Conservation (phyloP, 2,113 vertebrate genomes). For the Anoura caudifer region DNA sequence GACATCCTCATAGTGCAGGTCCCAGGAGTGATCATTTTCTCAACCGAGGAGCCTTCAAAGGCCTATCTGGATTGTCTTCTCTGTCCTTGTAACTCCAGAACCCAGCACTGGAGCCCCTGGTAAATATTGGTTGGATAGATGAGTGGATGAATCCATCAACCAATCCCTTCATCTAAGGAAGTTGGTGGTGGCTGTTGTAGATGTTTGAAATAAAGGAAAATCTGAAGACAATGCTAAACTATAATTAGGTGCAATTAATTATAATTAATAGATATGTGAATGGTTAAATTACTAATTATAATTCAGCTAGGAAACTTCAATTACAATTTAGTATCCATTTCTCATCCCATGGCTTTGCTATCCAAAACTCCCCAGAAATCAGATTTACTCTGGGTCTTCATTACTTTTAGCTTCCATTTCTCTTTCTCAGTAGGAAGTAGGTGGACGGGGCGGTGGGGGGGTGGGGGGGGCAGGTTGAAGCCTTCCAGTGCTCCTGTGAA, state of each 20-base stretch:
- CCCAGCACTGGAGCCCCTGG: neutral
- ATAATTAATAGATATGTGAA: neutral
- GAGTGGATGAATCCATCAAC: neutral
- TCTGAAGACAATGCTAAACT: neutral
- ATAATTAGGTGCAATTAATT: neutral
- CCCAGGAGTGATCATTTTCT: neutral
- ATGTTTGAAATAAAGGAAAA: neutral
- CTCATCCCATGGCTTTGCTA: neutral
- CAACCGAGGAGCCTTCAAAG: neutral
- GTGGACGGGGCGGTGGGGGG: no score
- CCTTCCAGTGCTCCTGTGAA: neutral
- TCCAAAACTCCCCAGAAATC: neutral
- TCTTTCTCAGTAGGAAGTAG: neutral
- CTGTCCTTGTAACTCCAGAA: neutral
- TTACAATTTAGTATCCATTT: neutral
- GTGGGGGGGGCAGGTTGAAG: rapidly evolving
- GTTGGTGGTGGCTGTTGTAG: neutral
- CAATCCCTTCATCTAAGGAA: neutral
- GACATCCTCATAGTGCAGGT: neutral
- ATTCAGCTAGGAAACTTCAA: neutral
- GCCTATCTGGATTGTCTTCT: neutral
- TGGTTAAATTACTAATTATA: neutral
- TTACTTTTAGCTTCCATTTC: neutral
- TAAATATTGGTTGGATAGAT: neutral
- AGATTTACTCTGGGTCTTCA: neutral